These are phyloP conservation scores for Dendrolimus kikuchii DNA, from an alignment of 1,140 invertebrate genomes.

Conservation along the genomic window DNA sequence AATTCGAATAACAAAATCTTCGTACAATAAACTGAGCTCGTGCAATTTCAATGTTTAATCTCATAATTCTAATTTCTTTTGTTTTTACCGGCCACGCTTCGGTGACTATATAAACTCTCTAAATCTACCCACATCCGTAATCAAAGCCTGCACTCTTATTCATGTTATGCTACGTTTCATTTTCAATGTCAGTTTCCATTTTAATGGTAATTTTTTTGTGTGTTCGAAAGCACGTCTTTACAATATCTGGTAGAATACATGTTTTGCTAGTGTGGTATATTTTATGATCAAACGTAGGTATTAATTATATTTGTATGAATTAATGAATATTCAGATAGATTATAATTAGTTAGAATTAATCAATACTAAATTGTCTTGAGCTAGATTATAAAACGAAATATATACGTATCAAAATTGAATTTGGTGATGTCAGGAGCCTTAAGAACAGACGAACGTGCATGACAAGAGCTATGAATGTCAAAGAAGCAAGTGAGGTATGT, in stretches of 20 bases:
- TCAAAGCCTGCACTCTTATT: conserved; percentile 65
- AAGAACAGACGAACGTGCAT: too few species aligned
- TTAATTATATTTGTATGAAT: too few species aligned
- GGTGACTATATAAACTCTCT: conserved; percentile 60
- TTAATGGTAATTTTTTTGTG: conserved; percentile 62
- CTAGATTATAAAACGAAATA: too few species aligned
- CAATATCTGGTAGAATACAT: conserved; percentile 12
- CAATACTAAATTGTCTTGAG: too few species aligned
- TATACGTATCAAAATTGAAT: too few species aligned
- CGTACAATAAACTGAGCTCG: conserved; percentile 52
- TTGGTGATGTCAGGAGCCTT: too few species aligned
- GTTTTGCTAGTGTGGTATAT: too few species aligned
- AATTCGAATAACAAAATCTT: conserved; percentile 52
- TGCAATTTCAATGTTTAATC: conserved; percentile 56
- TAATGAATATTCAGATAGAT: too few species aligned
- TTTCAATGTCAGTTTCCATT: conserved; percentile 67
- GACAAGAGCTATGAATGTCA: too few species aligned
- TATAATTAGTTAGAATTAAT: too few species aligned
- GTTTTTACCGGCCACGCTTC: conserved; percentile 50
- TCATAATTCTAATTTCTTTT: conserved; percentile 62
- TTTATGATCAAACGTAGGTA: too few species aligned
- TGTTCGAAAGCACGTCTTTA: conserved; percentile 46
- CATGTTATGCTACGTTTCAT: conserved; percentile 68
- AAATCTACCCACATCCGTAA: conserved; percentile 68
- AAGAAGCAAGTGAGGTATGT: too few species aligned